phyloP scores from a whole-genome alignment of 2,888 invertebrate species.

The Cotesia congregata region DNA sequence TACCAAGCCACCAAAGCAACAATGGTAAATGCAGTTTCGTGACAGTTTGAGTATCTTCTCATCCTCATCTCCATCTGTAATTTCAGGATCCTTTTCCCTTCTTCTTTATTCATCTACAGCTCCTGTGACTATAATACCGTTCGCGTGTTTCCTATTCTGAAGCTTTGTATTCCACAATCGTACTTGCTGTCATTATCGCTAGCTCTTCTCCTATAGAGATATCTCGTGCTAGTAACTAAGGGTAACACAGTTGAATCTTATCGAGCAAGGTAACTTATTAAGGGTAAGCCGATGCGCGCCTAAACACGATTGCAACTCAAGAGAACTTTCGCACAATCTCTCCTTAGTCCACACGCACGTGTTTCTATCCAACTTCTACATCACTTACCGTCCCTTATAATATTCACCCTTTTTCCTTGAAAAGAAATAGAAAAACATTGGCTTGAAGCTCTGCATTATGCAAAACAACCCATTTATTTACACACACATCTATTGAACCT shows the following conservation, averaged over 20 bases:
- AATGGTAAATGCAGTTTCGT: slow-evolving; percentile 60
- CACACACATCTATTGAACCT: neutral
- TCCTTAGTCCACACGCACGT: slow-evolving; percentile 19
- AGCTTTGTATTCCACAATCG: slow-evolving; percentile 22
- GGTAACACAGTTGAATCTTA: slow-evolving; percentile 14
- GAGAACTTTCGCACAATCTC: slow-evolving; percentile 15
- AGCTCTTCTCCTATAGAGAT: neutral
- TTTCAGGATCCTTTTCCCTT: neutral
- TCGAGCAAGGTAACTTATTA: slow-evolving; percentile 6
- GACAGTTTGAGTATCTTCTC: slow-evolving; percentile 51
- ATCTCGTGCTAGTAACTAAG: neutral
- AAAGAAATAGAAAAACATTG: neutral
- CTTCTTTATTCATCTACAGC: neutral
- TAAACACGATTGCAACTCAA: neutral
- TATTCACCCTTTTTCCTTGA: neutral
- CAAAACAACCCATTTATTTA: neutral
- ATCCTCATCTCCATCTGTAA: slow-evolving; percentile 9
- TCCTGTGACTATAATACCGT: neutral
- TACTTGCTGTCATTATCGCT: slow-evolving; percentile 2
- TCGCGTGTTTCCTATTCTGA: neutral
- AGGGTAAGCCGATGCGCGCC: slow-evolving; percentile 11
- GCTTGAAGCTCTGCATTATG: neutral
- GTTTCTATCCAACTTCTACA: slow-evolving; percentile 12
- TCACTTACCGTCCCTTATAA: neutral
- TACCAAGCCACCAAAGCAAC: slow-evolving; percentile 52